Percentiles rank a stretch among this genome's conserved stretches.
Evolutionary conservation across 2,888 invertebrate species (phyloP).

Genomic region (Lordiphosa andalusiaca): DNA sequence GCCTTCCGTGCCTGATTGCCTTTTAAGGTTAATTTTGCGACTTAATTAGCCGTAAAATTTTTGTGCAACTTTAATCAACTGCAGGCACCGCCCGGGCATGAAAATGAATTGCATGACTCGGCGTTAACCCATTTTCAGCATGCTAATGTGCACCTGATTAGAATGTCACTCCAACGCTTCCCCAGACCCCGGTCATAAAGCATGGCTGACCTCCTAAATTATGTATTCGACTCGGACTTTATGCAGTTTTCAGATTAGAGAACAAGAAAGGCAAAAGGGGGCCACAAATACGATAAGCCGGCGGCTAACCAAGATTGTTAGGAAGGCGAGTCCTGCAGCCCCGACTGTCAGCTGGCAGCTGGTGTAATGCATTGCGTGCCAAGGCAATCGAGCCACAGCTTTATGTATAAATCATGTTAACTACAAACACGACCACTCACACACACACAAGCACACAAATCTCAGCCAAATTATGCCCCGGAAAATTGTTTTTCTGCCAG

Average conservation of each 20-base stretch:
- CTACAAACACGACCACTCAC: slow-evolving; percentile 9
- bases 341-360: slow-evolving; percentile 8
- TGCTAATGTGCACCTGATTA: slow-evolving; percentile 71
- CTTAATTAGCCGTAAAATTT: slow-evolving; percentile 69
- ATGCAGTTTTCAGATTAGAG: slow-evolving; percentile 17
- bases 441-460: slow-evolving; percentile 40
- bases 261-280: slow-evolving; percentile 18
- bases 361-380: slow-evolving; percentile 27
- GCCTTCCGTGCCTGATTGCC: slow-evolving; percentile 51
- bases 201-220: slow-evolving; percentile 18
- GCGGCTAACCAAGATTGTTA: too few species aligned
- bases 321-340: slow-evolving; percentile 27
- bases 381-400: slow-evolving; percentile 32
- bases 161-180: slow-evolving; percentile 61
- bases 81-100: slow-evolving; percentile 30
- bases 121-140: slow-evolving; percentile 48
- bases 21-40: slow-evolving; percentile 69
- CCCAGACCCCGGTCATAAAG: slow-evolving; percentile 2
- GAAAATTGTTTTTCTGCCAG: slow-evolving; percentile 54
- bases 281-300: slow-evolving; percentile 53
- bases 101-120: slow-evolving; percentile 34
- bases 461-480: slow-evolving; percentile 39
- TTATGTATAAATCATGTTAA: slow-evolving; percentile 48
- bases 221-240: slow-evolving; percentile 11
- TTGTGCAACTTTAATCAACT: slow-evolving; percentile 56